Conservation (phyloP, 2,888 invertebrate genomes). For the Netelia melanura region DNA sequence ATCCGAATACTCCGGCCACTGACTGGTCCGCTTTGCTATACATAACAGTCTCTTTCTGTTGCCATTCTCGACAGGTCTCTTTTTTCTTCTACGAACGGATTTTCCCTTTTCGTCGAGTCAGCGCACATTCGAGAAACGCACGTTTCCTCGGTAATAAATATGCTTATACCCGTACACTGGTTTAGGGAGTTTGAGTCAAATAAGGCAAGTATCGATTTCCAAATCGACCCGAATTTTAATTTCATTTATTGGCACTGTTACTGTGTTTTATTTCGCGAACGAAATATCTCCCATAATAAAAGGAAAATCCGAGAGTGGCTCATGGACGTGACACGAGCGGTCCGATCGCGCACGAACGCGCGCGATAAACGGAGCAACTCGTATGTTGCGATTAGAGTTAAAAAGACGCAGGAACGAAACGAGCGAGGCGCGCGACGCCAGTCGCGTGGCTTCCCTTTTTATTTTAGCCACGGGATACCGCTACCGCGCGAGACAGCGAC, state of each 20-base stretch:
- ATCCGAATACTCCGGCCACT: constrained; percentile 70
- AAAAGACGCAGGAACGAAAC: constrained; percentile 12
- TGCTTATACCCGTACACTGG: too few species aligned
- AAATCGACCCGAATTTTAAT: too few species aligned
- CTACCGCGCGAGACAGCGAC: constrained; percentile 37
- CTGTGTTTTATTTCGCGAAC: too few species aligned
- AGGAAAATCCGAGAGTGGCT: too few species aligned
- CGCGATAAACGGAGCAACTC: constrained; percentile 11
- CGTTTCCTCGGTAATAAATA: too few species aligned
- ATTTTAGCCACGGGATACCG: constrained; percentile 80
- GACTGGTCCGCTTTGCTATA: constrained; percentile 44
- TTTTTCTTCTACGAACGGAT: constrained; percentile 45
- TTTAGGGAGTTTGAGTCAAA: too few species aligned
- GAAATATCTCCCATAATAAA: too few species aligned
- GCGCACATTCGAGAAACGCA: too few species aligned
- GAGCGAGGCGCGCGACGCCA: constrained; percentile 64
- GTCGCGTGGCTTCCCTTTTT: constrained; percentile 78
- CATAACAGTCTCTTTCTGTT: constrained; percentile 29
- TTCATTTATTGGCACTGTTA: too few species aligned
- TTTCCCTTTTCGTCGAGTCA: neutral
- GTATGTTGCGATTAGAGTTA: constrained; percentile 26
- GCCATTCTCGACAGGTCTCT: constrained; percentile 60
- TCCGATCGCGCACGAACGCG: constrained; percentile 64
- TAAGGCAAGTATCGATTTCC: too few species aligned
- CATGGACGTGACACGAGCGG: constrained; percentile 8